Base-by-base conservation (phyloP, 2,113 vertebrate species). In the Malurus alboscapulatus region DNA sequence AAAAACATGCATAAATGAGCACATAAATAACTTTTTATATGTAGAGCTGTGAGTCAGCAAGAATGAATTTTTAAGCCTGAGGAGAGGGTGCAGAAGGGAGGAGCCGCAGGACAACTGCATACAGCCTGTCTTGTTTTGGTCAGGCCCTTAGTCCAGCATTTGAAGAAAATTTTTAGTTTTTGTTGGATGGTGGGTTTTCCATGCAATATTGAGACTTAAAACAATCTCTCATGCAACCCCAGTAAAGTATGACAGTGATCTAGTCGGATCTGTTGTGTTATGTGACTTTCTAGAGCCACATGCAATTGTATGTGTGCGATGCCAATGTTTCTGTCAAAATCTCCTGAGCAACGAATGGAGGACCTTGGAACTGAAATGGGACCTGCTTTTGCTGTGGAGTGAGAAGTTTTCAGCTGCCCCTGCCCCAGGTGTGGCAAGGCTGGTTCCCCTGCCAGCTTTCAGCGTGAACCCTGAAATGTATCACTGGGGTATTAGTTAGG, bases 41-140 rank as follows among this genome's bases (percentile, higher is more conserved):
- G 24, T 22, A 68, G 26, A 63, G 15, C 29, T 72, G 40, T 27
- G 40, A 92, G 75, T 59, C 27, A 72, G 27, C 40, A 68, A 25
- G 38, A 73, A 44, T 45, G 21, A 40, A 36, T 73, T 54, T 44
- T 63, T 26, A 67, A 74, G 66, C 50, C 26, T 24, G 45, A 72
- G 32, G 38, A 83, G 61, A 65, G 51, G 21, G 32, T 66, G 42
- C 55, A 45, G 32, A 57, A 85, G 44, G 69, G 77, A 91, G 81
- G 62, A 95, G 58, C 58, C 0, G 1, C 53, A 29, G 30, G 21
- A 84, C 0, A 6, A 47, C 58, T 83, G 12, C 66, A 75, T 2
- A 1, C 27, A 63, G 38, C 66, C 27, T 88, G 58, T 54, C 74
- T 84, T 92, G 42, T 58, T 94, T 92, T 83, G 78, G 54, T 85